Base-by-base conservation (phyloP, 2,888 invertebrate genomes). In the Cremastobaeus sp. region DNA sequence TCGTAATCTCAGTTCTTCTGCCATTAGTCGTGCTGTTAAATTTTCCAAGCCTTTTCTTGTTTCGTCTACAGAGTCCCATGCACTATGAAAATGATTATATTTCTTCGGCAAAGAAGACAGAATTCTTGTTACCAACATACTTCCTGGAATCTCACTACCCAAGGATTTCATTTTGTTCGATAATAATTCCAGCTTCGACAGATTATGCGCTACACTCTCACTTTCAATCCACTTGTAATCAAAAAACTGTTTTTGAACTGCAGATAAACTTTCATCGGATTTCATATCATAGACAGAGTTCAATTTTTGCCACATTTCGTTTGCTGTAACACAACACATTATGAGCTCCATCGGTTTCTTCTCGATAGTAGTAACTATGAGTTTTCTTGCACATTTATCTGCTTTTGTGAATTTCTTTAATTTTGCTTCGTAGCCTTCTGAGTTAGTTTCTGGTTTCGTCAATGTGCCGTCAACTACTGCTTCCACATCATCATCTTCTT, bases 91-190 rank as follows among this genome's bases (percentile, higher is more conserved):
- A 35, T 65, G 65, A 35, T 65, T 65, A 8, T 35, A 55, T 18
- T 35, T 32, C 15, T 14, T 34, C 6, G 34, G 55, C 47, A 30
- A 65, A 8, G 45, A 73, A 11, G 55, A 76, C 28, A 77, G 59
- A 20, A 76, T 71, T n/a, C 76, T 47, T 6, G 60, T 60, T 11
- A 76, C 14, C 14, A 77, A 8, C 72, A 77, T 76, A 17, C 64
- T 59, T 14, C 66, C 48, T 3, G 21, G 20, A 47, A 77, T 43
- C 32, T 17, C 59, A 34, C 62, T 55, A 11, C 50, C 64, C 17
- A 74, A 41, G 9, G 45, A 69, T 34, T 70, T 75, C 72, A 76
- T 75, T 28, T 55, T 74, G 1, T 18, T 57, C 3, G 71, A 21
- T 21, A 77, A 15, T 11, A 75, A 70, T 30, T 77, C 74, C 3